These are phyloP conservation scores for Caenorhabditis latens DNA, from an alignment of 1,140 invertebrate genomes.

Conservation along the genomic window DNA sequence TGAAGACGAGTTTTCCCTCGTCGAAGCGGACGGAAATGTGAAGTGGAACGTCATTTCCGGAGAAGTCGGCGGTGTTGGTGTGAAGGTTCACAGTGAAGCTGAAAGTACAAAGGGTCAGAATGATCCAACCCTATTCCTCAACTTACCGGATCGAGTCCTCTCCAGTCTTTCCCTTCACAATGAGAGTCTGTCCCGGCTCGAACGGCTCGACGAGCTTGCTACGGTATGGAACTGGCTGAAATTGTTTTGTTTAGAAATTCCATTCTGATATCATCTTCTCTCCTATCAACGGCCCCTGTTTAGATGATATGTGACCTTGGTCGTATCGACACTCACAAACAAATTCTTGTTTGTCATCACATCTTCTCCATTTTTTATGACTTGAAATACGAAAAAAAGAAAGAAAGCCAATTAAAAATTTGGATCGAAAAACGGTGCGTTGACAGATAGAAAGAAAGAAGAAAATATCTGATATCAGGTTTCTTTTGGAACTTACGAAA, in stretches of 20 bases:
- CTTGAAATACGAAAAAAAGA: background rate
- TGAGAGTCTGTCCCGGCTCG: slow-evolving; percentile 76
- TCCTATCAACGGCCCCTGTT: background rate
- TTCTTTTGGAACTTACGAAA: slow-evolving; percentile 27
- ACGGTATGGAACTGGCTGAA: slow-evolving; percentile 75
- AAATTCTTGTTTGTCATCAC: background rate
- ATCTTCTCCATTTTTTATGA: background rate
- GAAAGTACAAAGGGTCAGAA: background rate
- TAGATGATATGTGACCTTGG: slow-evolving; percentile 8
- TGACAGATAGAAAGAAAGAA: slow-evolving; percentile 32
- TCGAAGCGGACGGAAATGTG: slow-evolving; percentile 76
- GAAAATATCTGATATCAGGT: background rate
- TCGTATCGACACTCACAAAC: slow-evolving; percentile 14
- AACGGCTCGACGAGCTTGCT: slow-evolving; percentile 74
- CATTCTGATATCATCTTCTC: background rate
- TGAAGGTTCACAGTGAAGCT: slow-evolving; percentile 76
- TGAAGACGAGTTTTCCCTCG: slow-evolving; percentile 76
- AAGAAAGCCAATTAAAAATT: slow-evolving; percentile 44
- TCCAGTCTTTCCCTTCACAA: slow-evolving; percentile 76
- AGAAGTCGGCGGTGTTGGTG: slow-evolving; percentile 72
- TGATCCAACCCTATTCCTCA: too few relatives aligned
- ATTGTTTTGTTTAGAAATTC: background rate
- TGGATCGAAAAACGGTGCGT: background rate
- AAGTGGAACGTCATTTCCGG: slow-evolving; percentile 75
- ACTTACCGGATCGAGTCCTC: slow-evolving; percentile 73